These are phyloP conservation scores for Megaustenia siamemsis DNA, from an alignment of 2,888 invertebrate genomes.

Conservation along the genomic window DNA sequence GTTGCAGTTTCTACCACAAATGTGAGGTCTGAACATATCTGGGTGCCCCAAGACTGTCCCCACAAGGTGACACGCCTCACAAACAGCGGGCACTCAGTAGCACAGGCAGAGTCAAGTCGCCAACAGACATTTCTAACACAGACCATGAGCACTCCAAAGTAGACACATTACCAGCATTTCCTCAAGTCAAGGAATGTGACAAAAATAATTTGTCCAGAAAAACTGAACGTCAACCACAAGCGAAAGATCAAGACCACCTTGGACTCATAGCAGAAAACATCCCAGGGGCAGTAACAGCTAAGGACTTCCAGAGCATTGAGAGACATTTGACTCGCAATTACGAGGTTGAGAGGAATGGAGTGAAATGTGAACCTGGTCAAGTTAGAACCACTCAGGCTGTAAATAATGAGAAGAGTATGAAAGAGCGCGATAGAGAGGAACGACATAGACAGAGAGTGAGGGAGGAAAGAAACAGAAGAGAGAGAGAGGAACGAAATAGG, in stretches of 20 bases:
- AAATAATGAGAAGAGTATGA: neutral
- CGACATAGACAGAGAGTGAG: conserved; percentile 20
- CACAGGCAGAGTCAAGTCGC: neutral
- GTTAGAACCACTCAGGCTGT: neutral
- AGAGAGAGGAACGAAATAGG: conserved; percentile 43
- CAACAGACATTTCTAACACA: neutral
- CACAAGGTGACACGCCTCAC: neutral
- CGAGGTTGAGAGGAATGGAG: neutral
- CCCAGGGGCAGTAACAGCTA: neutral
- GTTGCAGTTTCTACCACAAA: conserved; percentile 29
- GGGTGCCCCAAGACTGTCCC: conserved; percentile 48
- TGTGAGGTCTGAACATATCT: conserved; percentile 47
- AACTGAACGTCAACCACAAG: neutral
- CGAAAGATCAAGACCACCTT: neutral
- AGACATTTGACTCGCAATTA: neutral
- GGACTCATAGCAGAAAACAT: neutral
- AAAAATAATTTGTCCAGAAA: neutral
- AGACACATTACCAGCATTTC: neutral
- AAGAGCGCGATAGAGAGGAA: conserved; percentile 40
- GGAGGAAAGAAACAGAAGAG: conserved; percentile 36
- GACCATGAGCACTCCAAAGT: neutral
- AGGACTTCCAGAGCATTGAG: conserved; percentile 33
- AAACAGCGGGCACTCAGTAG: neutral
- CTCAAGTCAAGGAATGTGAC: neutral
- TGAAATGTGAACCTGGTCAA: neutral